Evolutionary conservation across 2,888 invertebrate species (phyloP).

Genomic region (Lagria hirta): DNA sequence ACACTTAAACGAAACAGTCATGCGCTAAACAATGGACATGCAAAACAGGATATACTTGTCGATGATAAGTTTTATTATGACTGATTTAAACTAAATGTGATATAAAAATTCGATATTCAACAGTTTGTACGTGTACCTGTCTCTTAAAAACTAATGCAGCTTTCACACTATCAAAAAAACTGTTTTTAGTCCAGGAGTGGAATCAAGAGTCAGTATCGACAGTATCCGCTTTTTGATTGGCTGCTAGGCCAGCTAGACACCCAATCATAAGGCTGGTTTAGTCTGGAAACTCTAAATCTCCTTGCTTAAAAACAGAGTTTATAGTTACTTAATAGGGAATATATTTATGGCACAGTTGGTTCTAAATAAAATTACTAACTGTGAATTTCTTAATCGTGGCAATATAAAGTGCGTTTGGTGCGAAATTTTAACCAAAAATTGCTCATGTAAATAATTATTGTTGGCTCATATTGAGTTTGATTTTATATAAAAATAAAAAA

Average conservation of each 20-base stretch:
- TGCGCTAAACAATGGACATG: constrained; percentile 63
- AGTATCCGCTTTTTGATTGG: too few relatives aligned
- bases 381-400: too few relatives aligned
- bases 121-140: constrained; percentile 19
- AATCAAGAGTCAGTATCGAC: too few relatives aligned
- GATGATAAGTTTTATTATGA: constrained; percentile 42
- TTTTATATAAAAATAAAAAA: constrained; percentile 1
- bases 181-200: too few relatives aligned
- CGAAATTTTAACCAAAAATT: background rate
- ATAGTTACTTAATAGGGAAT: too few relatives aligned
- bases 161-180: background rate
- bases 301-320: too few relatives aligned
- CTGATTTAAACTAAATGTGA: constrained; percentile 29
- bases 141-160: background rate
- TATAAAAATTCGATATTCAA: constrained; percentile 7
- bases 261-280: too few relatives aligned
- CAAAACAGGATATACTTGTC: constrained; percentile 38
- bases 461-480: constrained; percentile 19
- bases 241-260: too few relatives aligned
- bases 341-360: too few relatives aligned
- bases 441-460: constrained; percentile 9
- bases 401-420: too few relatives aligned
- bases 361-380: too few relatives aligned
- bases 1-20: constrained; percentile 65
- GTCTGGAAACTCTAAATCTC: too few relatives aligned